Percentiles rank a stretch among this genome's conserved stretches.
These are phyloP conservation scores for Hemaris fuciformis DNA, from an alignment of 2,888 invertebrate genomes.

Conservation along the genomic window DNA sequence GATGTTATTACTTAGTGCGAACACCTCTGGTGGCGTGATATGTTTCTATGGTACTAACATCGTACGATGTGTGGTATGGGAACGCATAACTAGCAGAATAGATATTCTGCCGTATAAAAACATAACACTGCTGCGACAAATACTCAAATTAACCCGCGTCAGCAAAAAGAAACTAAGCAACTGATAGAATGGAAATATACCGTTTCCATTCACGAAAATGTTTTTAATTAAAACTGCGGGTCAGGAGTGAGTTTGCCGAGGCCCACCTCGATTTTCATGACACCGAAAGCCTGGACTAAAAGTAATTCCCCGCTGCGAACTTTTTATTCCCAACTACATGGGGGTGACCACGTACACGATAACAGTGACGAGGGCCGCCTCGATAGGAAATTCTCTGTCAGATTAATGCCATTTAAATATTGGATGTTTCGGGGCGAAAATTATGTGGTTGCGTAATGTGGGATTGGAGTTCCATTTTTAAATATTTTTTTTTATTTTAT, in stretches of 20 bases:
- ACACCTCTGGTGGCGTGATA: too few relatives aligned
- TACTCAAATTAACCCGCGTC: not conserved
- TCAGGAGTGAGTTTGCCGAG: conserved; percentile 39
- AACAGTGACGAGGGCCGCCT: not conserved
- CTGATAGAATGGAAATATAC: conserved; percentile 27
- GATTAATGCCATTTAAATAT: not conserved
- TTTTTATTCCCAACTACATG: conserved; percentile 40
- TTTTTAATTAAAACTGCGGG: conserved; percentile 55
- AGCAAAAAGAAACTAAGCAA: not conserved
- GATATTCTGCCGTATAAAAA: not conserved
- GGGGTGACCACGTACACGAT: conserved; percentile 25
- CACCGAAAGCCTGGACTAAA: conserved; percentile 42
- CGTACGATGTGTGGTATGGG: too few relatives aligned
- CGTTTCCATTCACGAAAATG: conserved; percentile 38
- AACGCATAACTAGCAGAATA: too few relatives aligned
- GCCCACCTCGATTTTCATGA: conserved; percentile 46
- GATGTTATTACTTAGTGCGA: too few relatives aligned
- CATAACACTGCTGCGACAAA: not conserved
- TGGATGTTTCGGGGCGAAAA: not conserved
- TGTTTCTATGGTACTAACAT: too few relatives aligned
- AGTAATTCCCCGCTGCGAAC: conserved; percentile 38
- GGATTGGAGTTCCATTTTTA: not conserved
- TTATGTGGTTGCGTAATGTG: not conserved
- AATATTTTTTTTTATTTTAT: too few relatives aligned
- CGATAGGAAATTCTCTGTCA: not conserved